Base-by-base conservation (phyloP, 2,888 invertebrate genomes). In the Dione juno region DNA sequence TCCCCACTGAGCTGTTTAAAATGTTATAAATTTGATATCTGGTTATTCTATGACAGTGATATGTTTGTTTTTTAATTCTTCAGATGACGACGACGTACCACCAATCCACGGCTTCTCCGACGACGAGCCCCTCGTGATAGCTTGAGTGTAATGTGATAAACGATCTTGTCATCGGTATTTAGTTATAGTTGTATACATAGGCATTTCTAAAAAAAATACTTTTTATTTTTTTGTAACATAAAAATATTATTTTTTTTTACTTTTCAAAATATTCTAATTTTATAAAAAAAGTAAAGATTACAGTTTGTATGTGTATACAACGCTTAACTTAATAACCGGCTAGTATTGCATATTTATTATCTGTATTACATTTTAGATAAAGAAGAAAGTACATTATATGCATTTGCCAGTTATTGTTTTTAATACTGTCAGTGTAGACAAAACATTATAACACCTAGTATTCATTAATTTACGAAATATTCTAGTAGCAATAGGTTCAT, bases 51-150 rank as follows among this genome's bases (percentile, higher is more conserved):
- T 28, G 28, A 28, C 28, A 28, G 28, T 28, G 28, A 28, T 28
- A 28, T 3, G 5, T 8, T 37, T 37, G 16, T 37, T 37, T 57
- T 41, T 13, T 13, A 19, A 5, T 58, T 40, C 64, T 82, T 35
- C 89, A 94, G 97, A 97, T 81, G 97, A 97, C 77, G 97, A 97
- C 82, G 97, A 97, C 82, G 96, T 96, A 80, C 98, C 98, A 48
- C 96, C 97, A 77, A 97, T 98, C 82, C 95, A 96, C 84, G 97
- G 98, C 40, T 98, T 98, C 89, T 97, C 98, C 0, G 98, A 98
- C 86, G 98, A 98, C 88, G 98, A 98, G 89, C 98, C 98, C 69
- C 94, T 98, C 78, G 98, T 98, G 79, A 96, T 98, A 86, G 97
- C 98, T 79, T 98, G 94, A 95, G 81, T 70, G 73, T 68, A 68